Evolutionary conservation across 2,797 vertebrate genomes (phyloP), one percentile per base, ranked within the genome.

Genomic region (Gouania willdenowi): DNA sequence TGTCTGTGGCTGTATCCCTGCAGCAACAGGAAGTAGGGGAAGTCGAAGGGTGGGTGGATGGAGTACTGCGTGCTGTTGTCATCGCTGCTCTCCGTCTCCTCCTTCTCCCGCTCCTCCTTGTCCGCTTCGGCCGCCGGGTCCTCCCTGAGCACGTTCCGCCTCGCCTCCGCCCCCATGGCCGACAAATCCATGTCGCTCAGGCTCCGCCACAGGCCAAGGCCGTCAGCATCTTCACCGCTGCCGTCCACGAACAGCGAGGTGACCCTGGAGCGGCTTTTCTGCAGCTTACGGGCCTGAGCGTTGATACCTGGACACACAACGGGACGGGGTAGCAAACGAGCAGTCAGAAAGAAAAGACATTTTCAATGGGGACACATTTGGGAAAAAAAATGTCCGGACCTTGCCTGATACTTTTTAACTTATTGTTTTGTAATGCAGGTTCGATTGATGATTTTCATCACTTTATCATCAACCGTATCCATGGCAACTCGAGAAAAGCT

Each of bases 81-180:
- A 1, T 89, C 86, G 4, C 87, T 89, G 61, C 89, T 89, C 60
- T 90, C 90, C 0, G 88, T 90, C 77, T 90, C 89, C 59, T 89
- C 89, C 49, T 88, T 87, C 73, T 89, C 89, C 41, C 74, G 68
- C 8, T 75, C 75, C 6, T 88, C 87, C 56, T 83, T 81, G 48
- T 89, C 86, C 0, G 82, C 85, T 57, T 88, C 86, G 0, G 75
- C 77, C 60, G 87, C 81, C 0, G 73, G 75, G 8, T 85, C 83
- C 49, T 88, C 86, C 23, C 65, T 36, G 26, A 77, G 71, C 1
- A 41, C 1, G 27, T 26, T 51, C 12, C 46, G 63, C 8, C 15
- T 4, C 4, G 78, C 77, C 53, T 87, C 83, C 49, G 74, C 83
- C 16, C 59, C 73, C 77, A 82, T 76, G 0, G 71, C 36, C 0